A percentile compares a stretch with the other conserved stretches of the same genome.
phyloP scores from a whole-genome alignment of 2,888 invertebrate species.

The Drosophila limbata region DNA sequence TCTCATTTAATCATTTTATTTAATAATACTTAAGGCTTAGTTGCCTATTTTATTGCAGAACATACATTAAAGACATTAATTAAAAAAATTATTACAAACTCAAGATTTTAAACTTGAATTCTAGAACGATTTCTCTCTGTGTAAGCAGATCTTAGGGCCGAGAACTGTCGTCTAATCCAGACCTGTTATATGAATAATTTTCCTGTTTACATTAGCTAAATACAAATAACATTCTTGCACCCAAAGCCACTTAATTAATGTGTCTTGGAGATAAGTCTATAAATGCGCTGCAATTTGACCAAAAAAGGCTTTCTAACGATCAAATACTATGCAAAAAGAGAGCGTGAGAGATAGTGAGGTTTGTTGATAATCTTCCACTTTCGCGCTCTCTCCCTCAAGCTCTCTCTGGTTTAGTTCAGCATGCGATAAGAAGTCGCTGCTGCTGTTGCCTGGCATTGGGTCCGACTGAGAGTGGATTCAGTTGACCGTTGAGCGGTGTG shows the following conservation, averaged over 20 bases:
- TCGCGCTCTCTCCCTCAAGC: neutral
- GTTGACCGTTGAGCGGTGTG: slow-evolving; percentile 62
- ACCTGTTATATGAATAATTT: neutral
- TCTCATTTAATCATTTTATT: too few relatives aligned
- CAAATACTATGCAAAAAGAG: neutral
- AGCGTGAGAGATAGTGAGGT: neutral
- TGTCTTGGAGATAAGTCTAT: slow-evolving; percentile 5
- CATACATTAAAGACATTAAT: too few relatives aligned
- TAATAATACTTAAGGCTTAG: too few relatives aligned
- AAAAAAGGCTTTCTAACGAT: slow-evolving; percentile 4
- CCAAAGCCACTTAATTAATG: neutral
- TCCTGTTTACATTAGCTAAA: neutral
- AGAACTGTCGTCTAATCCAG: neutral
- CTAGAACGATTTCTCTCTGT: neutral
- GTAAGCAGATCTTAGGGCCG: neutral
- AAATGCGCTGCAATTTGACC: slow-evolving; percentile 5
- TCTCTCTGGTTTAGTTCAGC: slow-evolving; percentile 1
- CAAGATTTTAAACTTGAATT: neutral
- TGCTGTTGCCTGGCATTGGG: neutral
- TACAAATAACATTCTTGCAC: neutral
- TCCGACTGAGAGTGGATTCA: slow-evolving; percentile 33
- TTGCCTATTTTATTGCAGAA: too few relatives aligned
- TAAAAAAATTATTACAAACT: neutral
- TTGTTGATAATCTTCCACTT: slow-evolving; percentile 17
- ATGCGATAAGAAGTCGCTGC: slow-evolving; percentile 37